Evolutionary conservation across 2,888 invertebrate genomes (phyloP), one percentile per base, ranked within the genome.

Genomic region (Synanthedon formicaeformis): DNA sequence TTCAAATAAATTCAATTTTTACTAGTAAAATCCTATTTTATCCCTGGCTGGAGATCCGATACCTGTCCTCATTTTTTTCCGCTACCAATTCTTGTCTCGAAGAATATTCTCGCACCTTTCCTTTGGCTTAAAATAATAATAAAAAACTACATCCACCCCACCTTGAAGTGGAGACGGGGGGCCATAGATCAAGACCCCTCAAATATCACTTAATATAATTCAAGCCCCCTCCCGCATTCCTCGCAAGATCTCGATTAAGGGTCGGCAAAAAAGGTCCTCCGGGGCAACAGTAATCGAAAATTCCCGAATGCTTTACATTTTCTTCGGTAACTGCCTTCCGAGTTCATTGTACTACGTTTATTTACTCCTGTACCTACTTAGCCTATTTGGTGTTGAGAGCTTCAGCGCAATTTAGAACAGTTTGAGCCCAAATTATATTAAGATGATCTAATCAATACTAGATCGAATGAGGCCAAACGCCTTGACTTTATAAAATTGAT

Each of bases 61-160:
- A 34, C 23, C 1, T 5, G 5, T 23, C 23, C 23, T 23, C 23
- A 23, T 23, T 23, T 23, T 23, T 23, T 1, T 23, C 5, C 34
- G 10, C 34, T 34, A 27, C 34, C 4, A 34, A 34, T 34, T 34
- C 2, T 1, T 34, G 8, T 34, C 34, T 8, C 34, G 34, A 34
- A 34, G 34, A 58, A 53, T 55, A 54, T 63, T 63, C 59, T 64
- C 57, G 54, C 56, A 53, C 58, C 53, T 51, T 59, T 23, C 1
- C 1, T 23, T 23, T 23, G 23, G 23, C 23, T 23, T 23, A 23
- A 40, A 50, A 50, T 13, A 11, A 50, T 27, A 50, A 50, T 50
- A 34, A 34, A 34, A 34, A 34, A 34, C 34, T 34, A 34, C 34
- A 34, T 10, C 34, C 10, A 34, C 10, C 34, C 34, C 45, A 50